phyloP scores from a whole-genome alignment of 2,888 invertebrate genomes.

The Silvanus unidentatus region DNA sequence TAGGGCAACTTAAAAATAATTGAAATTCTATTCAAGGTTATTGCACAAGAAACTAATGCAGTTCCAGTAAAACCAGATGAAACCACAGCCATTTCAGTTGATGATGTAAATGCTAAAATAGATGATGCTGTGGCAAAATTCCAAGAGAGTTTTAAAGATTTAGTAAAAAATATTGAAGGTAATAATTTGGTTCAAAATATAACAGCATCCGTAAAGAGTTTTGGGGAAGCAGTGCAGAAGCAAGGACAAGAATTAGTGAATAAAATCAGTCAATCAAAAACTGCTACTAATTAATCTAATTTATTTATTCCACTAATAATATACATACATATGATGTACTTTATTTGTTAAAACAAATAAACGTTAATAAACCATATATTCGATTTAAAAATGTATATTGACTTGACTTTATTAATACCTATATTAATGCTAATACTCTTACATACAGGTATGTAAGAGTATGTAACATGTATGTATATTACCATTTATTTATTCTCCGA shows the following conservation, averaged over 20 bases:
- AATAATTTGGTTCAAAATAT: slow-evolving; percentile 30
- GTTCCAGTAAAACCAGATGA: slow-evolving; percentile 17
- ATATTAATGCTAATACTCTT: too few relatives aligned
- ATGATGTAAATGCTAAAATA: slow-evolving; percentile 22
- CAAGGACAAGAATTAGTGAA: slow-evolving; percentile 25
- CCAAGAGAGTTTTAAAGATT: slow-evolving; percentile 25
- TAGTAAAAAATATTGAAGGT: slow-evolving; percentile 29
- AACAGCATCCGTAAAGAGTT: slow-evolving; percentile 17
- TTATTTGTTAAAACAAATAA: too few relatives aligned
- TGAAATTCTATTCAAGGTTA: neutral
- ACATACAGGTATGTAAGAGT: too few relatives aligned
- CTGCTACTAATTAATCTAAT: neutral
- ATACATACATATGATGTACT: too few relatives aligned
- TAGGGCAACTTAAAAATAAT: neutral
- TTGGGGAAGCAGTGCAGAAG: slow-evolving; percentile 26
- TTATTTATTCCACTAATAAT: too few relatives aligned
- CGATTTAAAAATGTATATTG: too few relatives aligned
- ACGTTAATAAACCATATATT: too few relatives aligned
- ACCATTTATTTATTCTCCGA: too few relatives aligned
- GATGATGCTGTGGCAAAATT: slow-evolving; percentile 29
- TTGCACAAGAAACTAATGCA: slow-evolving; percentile 11
- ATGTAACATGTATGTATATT: too few relatives aligned
- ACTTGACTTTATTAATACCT: too few relatives aligned
- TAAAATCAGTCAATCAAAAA: slow-evolving; percentile 17
- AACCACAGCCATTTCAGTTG: slow-evolving; percentile 9